A percentile compares a stretch with the other conserved stretches of the same genome.
These are phyloP conservation scores for Hydriomena furcata DNA, from an alignment of 2,888 invertebrate genomes.

Conservation along the genomic window DNA sequence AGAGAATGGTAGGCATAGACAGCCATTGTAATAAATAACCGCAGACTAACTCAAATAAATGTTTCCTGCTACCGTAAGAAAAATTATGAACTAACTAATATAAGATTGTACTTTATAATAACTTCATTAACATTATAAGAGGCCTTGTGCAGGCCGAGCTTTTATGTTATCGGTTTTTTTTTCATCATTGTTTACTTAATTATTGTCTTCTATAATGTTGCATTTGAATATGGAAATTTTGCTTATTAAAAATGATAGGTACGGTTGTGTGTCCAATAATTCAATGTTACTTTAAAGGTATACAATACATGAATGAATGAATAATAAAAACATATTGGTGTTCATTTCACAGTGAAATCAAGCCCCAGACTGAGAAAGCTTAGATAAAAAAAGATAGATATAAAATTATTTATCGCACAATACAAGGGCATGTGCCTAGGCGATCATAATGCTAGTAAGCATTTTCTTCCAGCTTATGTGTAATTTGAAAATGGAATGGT, in stretches of 20 bases:
- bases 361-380: no score
- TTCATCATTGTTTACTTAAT: constrained; percentile 37
- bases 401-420: no score
- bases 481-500: no score
- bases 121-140: constrained; percentile 70
- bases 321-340: no score
- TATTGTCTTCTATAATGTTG: constrained; percentile 36
- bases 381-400: no score
- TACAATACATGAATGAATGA: no score
- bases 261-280: constrained; percentile 17
- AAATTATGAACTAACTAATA: constrained; percentile 54
- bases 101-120: constrained; percentile 60
- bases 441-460: no score
- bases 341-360: no score
- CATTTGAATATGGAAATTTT: constrained; percentile 31
- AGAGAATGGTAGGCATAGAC: no score
- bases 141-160: constrained; percentile 50
- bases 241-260: constrained; percentile 31
- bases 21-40: constrained; percentile 69
- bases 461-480: no score
- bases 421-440: no score
- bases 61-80: constrained; percentile 74
- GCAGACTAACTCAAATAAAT: constrained; percentile 70
- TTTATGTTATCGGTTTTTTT: constrained; percentile 39
- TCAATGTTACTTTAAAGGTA: neutral